Evolutionary conservation across 2,113 vertebrate genomes (phyloP).

Genomic region (Mandrillus leucophaeus): DNA sequence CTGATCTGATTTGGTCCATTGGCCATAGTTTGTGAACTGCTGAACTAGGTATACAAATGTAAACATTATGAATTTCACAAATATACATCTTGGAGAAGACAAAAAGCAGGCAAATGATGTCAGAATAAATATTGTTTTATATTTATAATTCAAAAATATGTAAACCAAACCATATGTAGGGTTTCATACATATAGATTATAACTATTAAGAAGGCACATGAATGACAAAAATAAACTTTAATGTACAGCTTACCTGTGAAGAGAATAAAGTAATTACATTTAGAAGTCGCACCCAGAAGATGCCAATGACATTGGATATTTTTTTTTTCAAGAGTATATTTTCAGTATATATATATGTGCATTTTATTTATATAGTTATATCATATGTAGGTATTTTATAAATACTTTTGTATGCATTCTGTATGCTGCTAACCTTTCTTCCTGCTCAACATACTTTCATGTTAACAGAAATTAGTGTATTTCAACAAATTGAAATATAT

Average conservation of each 20-base stretch:
- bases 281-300: neutral
- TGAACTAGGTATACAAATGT: neutral
- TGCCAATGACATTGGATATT: neutral
- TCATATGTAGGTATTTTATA: neutral
- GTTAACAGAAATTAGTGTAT: neutral
- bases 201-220: neutral
- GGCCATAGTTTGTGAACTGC: neutral
- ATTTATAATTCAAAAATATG: neutral
- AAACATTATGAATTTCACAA: neutral
- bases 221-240: neutral
- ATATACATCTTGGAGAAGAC: neutral
- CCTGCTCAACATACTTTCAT: neutral
- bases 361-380: neutral
- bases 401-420: neutral
- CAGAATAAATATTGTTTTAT: neutral
- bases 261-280: neutral
- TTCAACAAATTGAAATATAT: neutral
- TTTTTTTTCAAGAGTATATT: neutral
- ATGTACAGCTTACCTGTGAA: neutral
- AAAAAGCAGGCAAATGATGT: neutral
- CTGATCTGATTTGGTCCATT: neutral
- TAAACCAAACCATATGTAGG: neutral
- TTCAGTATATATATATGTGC: neutral
- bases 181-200: neutral
- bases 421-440: neutral